phyloP scores from a whole-genome alignment of 2,888 invertebrate species.

The Glyphotaelius pellucidus region DNA sequence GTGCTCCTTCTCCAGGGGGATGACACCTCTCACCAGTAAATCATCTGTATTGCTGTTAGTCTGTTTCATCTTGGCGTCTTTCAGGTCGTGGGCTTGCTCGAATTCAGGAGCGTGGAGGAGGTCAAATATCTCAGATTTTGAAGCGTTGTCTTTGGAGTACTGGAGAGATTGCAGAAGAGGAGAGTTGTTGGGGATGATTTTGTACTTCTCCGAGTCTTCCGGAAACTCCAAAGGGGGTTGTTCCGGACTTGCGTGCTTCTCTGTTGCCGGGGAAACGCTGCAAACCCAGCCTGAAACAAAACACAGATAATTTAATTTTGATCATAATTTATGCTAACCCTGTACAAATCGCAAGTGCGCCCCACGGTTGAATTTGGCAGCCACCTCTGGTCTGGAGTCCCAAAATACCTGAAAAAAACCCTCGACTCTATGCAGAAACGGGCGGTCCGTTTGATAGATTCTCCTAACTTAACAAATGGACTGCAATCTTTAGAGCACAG shows the following conservation, averaged over 20 bases:
- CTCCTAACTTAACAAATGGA: no score
- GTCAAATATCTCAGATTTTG: constrained; percentile 74
- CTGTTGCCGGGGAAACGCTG: neutral
- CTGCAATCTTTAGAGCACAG: no score
- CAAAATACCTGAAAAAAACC: no score
- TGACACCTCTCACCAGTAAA: constrained; percentile 72
- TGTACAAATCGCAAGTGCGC: no score
- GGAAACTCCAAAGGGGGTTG: constrained; percentile 67
- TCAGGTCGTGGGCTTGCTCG: constrained; percentile 64
- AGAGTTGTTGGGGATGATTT: constrained; percentile 75
- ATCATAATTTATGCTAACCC: neutral
- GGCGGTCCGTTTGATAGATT: no score
- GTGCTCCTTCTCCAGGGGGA: constrained; percentile 66
- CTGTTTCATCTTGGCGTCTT: constrained; percentile 15
- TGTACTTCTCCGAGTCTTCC: constrained; percentile 76
- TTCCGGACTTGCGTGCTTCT: constrained; percentile 20
- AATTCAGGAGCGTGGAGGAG: constrained; percentile 75
- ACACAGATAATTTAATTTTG: neutral
- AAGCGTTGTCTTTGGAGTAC: constrained; percentile 46
- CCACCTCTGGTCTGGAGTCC: no score
- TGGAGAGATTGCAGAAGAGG: constrained; percentile 73
- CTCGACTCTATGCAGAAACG: no score
- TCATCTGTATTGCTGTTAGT: constrained; percentile 68
- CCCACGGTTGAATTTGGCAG: no score
- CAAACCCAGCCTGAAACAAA: neutral